Evolutionary conservation across 1,140 invertebrate species (phyloP).

Genomic region (Diabrotica undecimpunctata): DNA sequence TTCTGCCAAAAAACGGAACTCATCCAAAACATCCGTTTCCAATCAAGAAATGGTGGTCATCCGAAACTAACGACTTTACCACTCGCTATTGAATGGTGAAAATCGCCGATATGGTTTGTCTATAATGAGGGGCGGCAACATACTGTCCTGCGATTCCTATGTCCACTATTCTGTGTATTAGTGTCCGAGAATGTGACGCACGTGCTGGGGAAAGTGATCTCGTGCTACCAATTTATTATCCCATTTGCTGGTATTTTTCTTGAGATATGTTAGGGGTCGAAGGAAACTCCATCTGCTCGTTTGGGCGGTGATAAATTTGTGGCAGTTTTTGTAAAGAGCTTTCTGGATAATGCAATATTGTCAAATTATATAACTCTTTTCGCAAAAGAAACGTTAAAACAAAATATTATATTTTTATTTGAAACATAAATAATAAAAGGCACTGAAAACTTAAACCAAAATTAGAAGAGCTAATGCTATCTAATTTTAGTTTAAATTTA

Average conservation of each 20-base stretch:
- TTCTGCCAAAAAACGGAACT: background rate
- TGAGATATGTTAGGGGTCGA: constrained; percentile 1
- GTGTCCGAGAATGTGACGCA: constrained; percentile 9
- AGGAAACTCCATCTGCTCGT: background rate
- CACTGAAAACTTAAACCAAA: too few relatives aligned
- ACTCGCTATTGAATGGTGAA: constrained; percentile 9
- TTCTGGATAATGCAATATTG: too few relatives aligned
- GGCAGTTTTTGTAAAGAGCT: too few relatives aligned
- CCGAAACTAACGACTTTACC: constrained; percentile 18
- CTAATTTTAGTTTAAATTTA: too few relatives aligned
- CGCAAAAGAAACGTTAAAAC: too few relatives aligned
- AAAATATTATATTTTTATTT: too few relatives aligned
- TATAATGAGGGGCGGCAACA: constrained; percentile 15
- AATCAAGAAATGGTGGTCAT: constrained; percentile 19
- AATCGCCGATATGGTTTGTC: constrained; percentile 1
- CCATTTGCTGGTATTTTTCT: constrained; percentile 7
- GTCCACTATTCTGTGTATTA: background rate
- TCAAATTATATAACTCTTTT: too few relatives aligned
- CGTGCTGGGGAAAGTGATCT: constrained; percentile 18
- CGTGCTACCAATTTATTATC: constrained; percentile 17
- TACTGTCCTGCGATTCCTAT: constrained; percentile 4
- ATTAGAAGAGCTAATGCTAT: too few relatives aligned
- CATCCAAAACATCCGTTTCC: constrained; percentile 17
- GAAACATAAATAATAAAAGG: too few relatives aligned
- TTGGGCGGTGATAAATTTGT: too few relatives aligned